Base-by-base conservation (phyloP, 2,797 vertebrate genomes). In the Percopsis omiscomaycus region DNA sequence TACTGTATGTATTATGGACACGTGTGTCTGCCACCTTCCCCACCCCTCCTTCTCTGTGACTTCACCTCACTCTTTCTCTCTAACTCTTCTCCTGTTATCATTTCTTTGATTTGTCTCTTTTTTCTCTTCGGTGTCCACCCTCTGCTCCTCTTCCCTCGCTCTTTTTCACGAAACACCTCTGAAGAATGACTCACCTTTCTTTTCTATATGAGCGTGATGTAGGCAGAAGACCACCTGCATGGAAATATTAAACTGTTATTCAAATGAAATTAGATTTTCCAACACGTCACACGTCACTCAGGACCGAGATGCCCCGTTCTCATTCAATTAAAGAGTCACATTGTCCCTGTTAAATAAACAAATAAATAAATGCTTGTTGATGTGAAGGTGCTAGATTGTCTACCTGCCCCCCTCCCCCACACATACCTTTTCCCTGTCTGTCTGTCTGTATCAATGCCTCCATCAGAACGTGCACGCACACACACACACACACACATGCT, bases 381-480 rank as follows among this genome's bases (percentile, higher is more conserved):
- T 55, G 29, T 37, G 30, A 5, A 54, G 29, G 30, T 55, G 30
- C 54, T 32, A 55, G 30, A 55, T 27, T 54, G 9, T 54, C 52
- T 55, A 27, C 30, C 12, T 30, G 27, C 30, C 12, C 30, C 22
- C 22, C 22, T 22, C 22, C 22, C 22, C 22, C 22, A 22, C 22
- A 22, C 22, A 22, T 22, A 22, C 22, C 22, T 22, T 22, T 22
- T 22, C n/a, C n/a, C n/a, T n/a, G n/a, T 22, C 50, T 52, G 16
- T 52, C 22, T 14, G 5, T 52, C 22, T 52, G 5, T 27, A 3
- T 10, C 16, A 22, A 27, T 52, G 5, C 50, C 28, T 49, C 47
- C 13, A 49, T 52, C 16, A 6, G 15, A 48, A n/a, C 46, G 15
- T 3, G 2, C 49, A n/a, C 8, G 4, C 45, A 29, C 28, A 55